Evolutionary conservation across 2,888 invertebrate genomes (phyloP).

Genomic region (Ichneumoninae sp.): DNA sequence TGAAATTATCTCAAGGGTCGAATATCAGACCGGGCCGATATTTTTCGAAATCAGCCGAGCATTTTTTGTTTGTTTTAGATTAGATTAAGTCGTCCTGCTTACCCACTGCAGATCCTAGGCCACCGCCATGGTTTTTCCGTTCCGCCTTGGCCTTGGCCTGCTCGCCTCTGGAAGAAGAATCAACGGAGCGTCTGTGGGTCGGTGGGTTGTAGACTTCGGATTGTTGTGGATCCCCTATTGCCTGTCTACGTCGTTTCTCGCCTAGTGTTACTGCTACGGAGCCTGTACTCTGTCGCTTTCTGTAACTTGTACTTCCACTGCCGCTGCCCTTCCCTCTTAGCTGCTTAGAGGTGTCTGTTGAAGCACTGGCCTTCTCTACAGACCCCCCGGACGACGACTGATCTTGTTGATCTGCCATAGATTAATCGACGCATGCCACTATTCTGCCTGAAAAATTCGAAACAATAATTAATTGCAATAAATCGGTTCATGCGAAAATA

Average conservation of each 20-base stretch:
- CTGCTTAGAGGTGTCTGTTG: slow-evolving; percentile 83
- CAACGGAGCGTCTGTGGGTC: slow-evolving; percentile 75
- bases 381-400: slow-evolving; percentile 84
- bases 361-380: slow-evolving; percentile 84
- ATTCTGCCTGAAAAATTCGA: slow-evolving; percentile 79
- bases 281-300: slow-evolving; percentile 82
- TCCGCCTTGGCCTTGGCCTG: slow-evolving; percentile 78
- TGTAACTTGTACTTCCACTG: slow-evolving; percentile 76
- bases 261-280: slow-evolving; percentile 77
- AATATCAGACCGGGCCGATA: background rate
- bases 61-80: background rate
- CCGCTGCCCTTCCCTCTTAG: slow-evolving; percentile 79
- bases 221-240: slow-evolving; percentile 75
- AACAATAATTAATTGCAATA: slow-evolving; percentile 1
- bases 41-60: background rate
- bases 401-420: slow-evolving; percentile 85
- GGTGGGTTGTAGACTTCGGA: slow-evolving; percentile 73
- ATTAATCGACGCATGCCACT: slow-evolving; percentile 85
- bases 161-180: slow-evolving; percentile 77
- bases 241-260: slow-evolving; percentile 81
- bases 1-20: background rate
- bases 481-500: background rate
- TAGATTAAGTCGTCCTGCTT: slow-evolving; percentile 48
- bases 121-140: slow-evolving; percentile 80
- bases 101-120: slow-evolving; percentile 82